Evolutionary conservation across 2,113 vertebrate genomes (phyloP).

Genomic region (Narcine bancroftii): DNA sequence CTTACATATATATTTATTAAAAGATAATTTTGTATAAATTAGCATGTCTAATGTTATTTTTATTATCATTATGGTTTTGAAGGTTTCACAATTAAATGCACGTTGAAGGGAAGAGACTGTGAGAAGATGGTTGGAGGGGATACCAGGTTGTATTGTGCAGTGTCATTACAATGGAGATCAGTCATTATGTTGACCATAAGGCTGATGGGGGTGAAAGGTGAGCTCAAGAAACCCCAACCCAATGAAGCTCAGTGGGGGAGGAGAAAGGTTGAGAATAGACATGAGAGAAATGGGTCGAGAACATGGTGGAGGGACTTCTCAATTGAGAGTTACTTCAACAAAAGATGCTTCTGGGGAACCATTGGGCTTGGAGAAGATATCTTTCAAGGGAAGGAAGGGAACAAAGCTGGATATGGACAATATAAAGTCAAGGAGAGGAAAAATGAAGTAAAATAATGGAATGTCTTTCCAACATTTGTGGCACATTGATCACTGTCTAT

Average conservation of each 20-base stretch:
- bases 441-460: not conserved
- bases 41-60: not conserved
- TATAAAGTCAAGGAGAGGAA: not conserved
- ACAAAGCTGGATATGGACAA: not conserved
- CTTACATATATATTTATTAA: not conserved
- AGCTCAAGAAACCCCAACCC: not conserved
- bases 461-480: not conserved
- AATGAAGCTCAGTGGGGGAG: not conserved
- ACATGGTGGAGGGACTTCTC: not conserved
- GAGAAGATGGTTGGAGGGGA: no score
- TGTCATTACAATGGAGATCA: no score
- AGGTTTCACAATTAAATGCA: not conserved
- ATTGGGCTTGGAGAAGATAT: not conserved
- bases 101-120: no score
- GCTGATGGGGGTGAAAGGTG: not conserved
- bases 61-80: not conserved
- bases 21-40: not conserved
- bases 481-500: not conserved
- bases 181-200: no score
- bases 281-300: not conserved
- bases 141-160: no score
- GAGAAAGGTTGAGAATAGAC: not conserved
- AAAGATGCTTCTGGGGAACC: not conserved
- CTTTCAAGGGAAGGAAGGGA: not conserved
- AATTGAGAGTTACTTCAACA: no score